Base-by-base conservation (phyloP, 2,797 vertebrate genomes). In the Vespertilio murinus region DNA sequence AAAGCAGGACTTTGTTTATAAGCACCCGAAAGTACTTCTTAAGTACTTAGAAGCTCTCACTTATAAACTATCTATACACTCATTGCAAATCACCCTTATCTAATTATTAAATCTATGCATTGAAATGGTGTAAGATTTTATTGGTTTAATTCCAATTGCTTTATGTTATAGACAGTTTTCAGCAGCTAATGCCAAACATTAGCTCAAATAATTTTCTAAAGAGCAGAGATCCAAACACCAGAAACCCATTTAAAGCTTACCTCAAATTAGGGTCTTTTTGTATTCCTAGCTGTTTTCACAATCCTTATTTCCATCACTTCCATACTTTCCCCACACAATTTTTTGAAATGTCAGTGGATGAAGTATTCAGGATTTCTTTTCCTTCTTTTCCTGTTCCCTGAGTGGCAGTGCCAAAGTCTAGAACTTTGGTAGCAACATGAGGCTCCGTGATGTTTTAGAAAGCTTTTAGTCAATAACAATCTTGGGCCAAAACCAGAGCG, bases 1-100 rank as follows among this genome's bases (percentile, higher is more conserved):
- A 87, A 90, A 94, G 38, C n/a, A 54, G 40, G 45, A 73, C 73
- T 94, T 95, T 95, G 96, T 95, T 97, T 94, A 95, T 96, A 95
- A 95, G 94, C 59, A 88, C 71, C 18, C 25, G 2, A 93, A 95
- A 97, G 95, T 95, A 91, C 93, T 95, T 95, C 87, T 95, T 95
- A 97, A 96, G 89, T 94, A 96, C 87, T 90, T 71, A 87, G 89
- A 86, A 89, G 74, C 64, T 73, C 89, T 94, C 30, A 10, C 95
- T 94, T 96, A 73, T 74, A 71, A 87, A 92, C 74, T 88, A 65
- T 92, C 91, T 92, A 18, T 59, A 30, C 8, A 73, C 77, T 93
- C 80, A 81, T 79, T 94, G 81, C 83, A 96, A 73, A 28, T 81
- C 49, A 79, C 49, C 52, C 45, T 94, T 81, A 95, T 71, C 83